Percentiles rank a stretch among this genome's conserved stretches.
Evolutionary conservation across 2,113 vertebrate genomes (phyloP).

Genomic region (Eclectus roratus): DNA sequence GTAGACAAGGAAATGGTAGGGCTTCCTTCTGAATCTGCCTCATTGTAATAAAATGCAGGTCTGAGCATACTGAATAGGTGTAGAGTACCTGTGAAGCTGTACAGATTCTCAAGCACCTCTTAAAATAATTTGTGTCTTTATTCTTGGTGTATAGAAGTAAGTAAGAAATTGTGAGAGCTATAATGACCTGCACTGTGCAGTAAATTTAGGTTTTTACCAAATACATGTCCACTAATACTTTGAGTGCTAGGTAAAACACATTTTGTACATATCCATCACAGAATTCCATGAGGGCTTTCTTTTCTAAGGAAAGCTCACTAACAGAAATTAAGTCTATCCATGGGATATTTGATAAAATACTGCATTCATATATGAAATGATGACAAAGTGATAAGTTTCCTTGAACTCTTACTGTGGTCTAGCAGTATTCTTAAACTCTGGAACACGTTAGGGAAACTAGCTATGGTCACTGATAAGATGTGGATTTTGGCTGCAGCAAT

Average conservation of each 20-base stretch:
- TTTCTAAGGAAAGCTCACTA: conserved; percentile 17
- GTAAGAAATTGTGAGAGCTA: neutral
- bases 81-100: neutral
- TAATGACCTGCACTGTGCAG: neutral
- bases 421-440: neutral
- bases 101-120: neutral
- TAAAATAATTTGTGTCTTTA: neutral
- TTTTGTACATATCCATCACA: neutral
- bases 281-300: neutral
- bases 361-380: neutral
- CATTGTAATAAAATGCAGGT: neutral
- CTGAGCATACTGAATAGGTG: neutral
- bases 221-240: neutral
- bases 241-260: neutral
- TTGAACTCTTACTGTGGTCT: neutral
- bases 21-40: neutral
- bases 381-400: neutral
- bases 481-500: neutral
- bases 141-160: neutral
- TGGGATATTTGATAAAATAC: neutral
- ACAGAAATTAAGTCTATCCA: neutral
- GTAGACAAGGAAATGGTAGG: neutral
- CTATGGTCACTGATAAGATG: neutral
- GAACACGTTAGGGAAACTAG: neutral
- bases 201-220: neutral